These are phyloP conservation scores for Maconellicoccus hirsutus DNA, from an alignment of 1,140 invertebrate species.

Conservation along the genomic window DNA sequence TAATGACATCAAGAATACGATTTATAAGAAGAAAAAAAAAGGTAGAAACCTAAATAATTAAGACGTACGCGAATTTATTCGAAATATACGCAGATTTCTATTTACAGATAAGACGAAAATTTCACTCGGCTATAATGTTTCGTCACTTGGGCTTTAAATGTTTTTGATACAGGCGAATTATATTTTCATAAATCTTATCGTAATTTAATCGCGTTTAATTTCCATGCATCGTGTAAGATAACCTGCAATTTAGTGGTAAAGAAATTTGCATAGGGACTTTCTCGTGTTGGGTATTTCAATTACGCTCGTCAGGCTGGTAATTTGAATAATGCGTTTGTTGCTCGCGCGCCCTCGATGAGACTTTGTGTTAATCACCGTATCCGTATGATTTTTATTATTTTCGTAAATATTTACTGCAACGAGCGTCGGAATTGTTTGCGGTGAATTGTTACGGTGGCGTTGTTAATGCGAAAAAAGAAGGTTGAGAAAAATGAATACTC, in stretches of 20 bases:
- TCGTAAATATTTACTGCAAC: neutral
- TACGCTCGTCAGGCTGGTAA: neutral
- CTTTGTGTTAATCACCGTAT: neutral
- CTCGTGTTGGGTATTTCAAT: neutral
- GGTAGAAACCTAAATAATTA: no score
- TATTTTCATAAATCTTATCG: neutral
- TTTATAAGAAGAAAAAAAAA: no score
- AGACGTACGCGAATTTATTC: no score
- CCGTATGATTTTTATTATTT: neutral
- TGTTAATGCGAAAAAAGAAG: no score
- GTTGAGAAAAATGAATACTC: no score
- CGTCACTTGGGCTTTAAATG: neutral
- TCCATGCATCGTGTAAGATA: neutral
- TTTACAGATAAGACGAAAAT: no score
- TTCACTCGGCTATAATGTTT: no score
- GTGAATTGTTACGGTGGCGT: neutral
- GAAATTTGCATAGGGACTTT: neutral
- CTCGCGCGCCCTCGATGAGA: neutral
- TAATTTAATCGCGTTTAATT: slow-evolving; percentile 9
- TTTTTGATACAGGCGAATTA: neutral
- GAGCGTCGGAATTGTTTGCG: neutral
- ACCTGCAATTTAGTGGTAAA: neutral
- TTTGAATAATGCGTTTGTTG: neutral
- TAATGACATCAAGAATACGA: no score
- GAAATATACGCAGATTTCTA: no score